Conservation (phyloP, 2,888 invertebrate genomes). For the Drosophila borealis region DNA sequence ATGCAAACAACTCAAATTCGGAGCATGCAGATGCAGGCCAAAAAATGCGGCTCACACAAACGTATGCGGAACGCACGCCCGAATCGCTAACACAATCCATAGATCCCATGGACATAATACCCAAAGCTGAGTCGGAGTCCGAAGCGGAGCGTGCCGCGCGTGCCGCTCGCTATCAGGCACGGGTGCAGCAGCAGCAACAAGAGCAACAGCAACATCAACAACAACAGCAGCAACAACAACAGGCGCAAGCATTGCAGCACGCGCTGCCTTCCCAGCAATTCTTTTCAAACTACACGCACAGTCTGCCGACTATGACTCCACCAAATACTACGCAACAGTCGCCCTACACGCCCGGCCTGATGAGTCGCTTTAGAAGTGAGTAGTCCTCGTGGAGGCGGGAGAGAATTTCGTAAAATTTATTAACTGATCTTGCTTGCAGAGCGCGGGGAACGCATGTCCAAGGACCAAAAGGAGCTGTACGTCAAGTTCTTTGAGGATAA, state of each 20-base stretch:
- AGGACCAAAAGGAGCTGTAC: conserved; percentile 82
- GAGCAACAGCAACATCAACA: conserved; percentile 60
- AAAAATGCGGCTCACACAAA: conserved; percentile 59
- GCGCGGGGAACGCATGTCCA: conserved; percentile 83
- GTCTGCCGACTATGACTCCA: conserved; percentile 59
- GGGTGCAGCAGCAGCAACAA: conserved; percentile 63
- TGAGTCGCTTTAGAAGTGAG: conserved; percentile 81
- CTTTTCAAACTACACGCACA: conserved; percentile 67
- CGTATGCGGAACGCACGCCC: conserved; percentile 68
- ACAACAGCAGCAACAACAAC: conserved; percentile 54
- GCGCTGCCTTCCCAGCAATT: conserved; percentile 64
- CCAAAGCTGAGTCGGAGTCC: conserved; percentile 75
- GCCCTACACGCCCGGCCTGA: conserved; percentile 75
- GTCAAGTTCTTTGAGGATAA: conserved; percentile 83
- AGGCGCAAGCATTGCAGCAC: conserved; percentile 59
- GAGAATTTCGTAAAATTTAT: background rate
- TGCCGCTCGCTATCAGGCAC: conserved; percentile 60
- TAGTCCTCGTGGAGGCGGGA: background rate
- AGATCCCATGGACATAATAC: conserved; percentile 82
- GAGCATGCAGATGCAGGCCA: conserved; percentile 61
- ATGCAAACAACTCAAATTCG: conserved; percentile 65
- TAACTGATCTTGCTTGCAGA: conserved; percentile 50
- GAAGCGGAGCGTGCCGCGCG: conserved; percentile 67
- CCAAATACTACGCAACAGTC: conserved; percentile 70
- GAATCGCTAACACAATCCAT: conserved; percentile 82